Percentiles rank a stretch among this genome's conserved stretches.
Evolutionary conservation across 2,797 vertebrate species (phyloP).

Genomic region (Onychomys leucogaster): DNA sequence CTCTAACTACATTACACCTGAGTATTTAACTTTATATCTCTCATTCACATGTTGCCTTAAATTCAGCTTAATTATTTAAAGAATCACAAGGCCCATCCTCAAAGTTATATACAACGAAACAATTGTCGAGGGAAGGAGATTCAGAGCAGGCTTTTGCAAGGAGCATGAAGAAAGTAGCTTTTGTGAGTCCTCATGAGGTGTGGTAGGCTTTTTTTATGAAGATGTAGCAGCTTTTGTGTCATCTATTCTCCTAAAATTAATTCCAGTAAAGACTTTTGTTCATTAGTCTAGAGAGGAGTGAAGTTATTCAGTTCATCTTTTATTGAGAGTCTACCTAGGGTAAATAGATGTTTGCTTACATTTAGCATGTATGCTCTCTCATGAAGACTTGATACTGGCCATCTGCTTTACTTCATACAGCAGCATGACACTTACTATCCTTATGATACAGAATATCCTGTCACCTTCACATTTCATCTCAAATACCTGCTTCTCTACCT

Average conservation of each 20-base stretch:
- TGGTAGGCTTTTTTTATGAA: neutral
- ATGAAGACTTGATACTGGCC: too few species aligned
- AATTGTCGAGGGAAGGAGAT: neutral
- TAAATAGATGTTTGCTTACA: neutral
- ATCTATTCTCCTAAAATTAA: neutral
- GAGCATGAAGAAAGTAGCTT: too few species aligned
- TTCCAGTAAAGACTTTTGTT: neutral
- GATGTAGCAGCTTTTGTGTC: neutral
- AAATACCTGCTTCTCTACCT: neutral
- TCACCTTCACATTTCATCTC: neutral
- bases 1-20: too few species aligned
- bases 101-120: neutral
- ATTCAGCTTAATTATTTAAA: neutral
- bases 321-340: neutral
- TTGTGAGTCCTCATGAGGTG: neutral
- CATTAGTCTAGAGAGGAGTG: neutral
- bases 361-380: neutral
- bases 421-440: too few species aligned
- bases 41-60: neutral
- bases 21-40: neutral
- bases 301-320: neutral
- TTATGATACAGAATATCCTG: neutral
- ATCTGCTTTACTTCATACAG: neutral
- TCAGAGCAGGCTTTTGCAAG: neutral
- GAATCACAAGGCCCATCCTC: neutral